phyloP scores from a whole-genome alignment of 2,797 vertebrate genomes.

The Oryzias dopingdopingensis region DNA sequence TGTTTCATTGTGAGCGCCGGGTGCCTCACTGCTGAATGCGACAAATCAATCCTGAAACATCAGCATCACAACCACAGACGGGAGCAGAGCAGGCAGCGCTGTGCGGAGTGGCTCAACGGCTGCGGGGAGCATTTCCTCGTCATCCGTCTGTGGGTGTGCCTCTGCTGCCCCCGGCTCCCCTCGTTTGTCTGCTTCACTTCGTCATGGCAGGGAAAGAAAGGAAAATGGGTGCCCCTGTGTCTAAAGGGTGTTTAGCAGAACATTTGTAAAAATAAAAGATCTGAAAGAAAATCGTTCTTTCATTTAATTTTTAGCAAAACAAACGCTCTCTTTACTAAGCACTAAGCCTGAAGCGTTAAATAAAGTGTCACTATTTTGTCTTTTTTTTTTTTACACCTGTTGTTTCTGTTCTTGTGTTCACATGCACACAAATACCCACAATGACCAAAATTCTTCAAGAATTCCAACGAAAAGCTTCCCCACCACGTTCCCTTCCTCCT shows the following conservation, averaged over 20 bases:
- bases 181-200: conserved; percentile 42
- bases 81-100: conserved; percentile 30
- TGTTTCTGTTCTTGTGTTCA: no score
- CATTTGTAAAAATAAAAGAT: not conserved
- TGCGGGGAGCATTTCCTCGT: conserved; percentile 41
- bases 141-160: conserved; percentile 52
- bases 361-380: no score
- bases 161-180: conserved; percentile 32
- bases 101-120: conserved; percentile 50
- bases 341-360: no score
- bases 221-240: conserved; percentile 13
- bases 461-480: no score
- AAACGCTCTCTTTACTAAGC: no score
- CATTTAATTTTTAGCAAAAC: not conserved
- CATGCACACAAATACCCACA: no score
- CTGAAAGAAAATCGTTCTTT: not conserved
- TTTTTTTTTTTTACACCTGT: no score
- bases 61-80: conserved; percentile 55
- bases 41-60: conserved; percentile 67
- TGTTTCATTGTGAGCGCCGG: conserved; percentile 64
- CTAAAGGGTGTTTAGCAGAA: not conserved
- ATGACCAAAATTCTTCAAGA: no score
- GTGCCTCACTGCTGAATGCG: conserved; percentile 66
- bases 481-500: no score
- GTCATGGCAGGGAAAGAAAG: conserved; percentile 32